These are phyloP conservation scores for Hanleya hanleyi DNA, from an alignment of 2,888 invertebrate species.

Conservation along the genomic window DNA sequence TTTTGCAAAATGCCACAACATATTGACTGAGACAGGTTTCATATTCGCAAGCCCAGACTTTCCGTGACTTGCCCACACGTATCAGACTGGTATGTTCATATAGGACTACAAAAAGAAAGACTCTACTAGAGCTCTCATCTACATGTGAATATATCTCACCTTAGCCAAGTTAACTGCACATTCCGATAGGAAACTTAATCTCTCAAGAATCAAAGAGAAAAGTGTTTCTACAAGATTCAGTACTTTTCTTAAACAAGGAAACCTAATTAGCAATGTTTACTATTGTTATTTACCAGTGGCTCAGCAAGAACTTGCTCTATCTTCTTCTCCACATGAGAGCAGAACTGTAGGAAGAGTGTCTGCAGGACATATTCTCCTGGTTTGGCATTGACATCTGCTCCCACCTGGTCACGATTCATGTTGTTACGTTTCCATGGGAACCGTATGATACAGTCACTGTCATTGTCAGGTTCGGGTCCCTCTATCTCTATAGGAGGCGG, in stretches of 20 bases:
- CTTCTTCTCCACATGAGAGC: conserved; percentile 94
- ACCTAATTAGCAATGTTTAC: too few relatives aligned
- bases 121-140: too few relatives aligned
- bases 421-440: conserved; percentile 52
- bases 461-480: conserved; percentile 4
- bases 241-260: too few relatives aligned
- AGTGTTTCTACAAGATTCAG: neutral
- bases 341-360: conserved; percentile 95
- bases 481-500: conserved; percentile 2
- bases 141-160: too few relatives aligned
- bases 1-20: too few relatives aligned
- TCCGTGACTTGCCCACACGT: too few relatives aligned
- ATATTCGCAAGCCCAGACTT: too few relatives aligned
- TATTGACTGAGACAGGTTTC: too few relatives aligned
- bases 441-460: conserved; percentile 38
- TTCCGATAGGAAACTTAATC: neutral
- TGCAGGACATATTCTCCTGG: conserved; percentile 96
- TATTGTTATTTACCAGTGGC: conserved; percentile 83
- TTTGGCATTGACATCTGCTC: conserved; percentile 50
- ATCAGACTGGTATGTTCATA: too few relatives aligned
- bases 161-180: too few relatives aligned
- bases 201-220: conserved; percentile 25
- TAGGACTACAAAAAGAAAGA: too few relatives aligned
- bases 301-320: conserved; percentile 96
- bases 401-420: conserved; percentile 28